Percentiles rank a stretch among this genome's conserved stretches.
phyloP scores from a whole-genome alignment of 2,888 invertebrate species.

The Scaptomyza cyrtandrae region DNA sequence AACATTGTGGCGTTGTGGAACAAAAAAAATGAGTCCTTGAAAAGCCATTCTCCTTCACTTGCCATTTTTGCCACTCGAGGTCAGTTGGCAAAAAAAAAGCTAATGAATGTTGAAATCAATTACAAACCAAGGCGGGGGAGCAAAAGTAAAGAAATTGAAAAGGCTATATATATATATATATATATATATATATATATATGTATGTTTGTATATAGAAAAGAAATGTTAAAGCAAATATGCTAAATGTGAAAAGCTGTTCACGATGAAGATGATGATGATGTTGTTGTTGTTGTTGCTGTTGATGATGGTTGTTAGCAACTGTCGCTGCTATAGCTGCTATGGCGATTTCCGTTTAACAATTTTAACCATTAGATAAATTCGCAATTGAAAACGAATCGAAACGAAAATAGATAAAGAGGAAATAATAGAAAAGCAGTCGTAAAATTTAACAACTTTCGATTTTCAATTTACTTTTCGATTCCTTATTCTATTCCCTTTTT shows the following conservation, averaged over 20 bases:
- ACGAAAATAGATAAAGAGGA: conserved; percentile 6
- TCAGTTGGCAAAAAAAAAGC: conserved; percentile 49
- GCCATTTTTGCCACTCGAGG: conserved; percentile 16
- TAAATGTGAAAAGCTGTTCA: conserved; percentile 40
- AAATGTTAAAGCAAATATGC: conserved; percentile 71
- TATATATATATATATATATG: not conserved
- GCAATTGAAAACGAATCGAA: conserved; percentile 11
- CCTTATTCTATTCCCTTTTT: not conserved
- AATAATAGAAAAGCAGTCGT: conserved; percentile 38
- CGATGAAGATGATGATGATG: conserved; percentile 5
- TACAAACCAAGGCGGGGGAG: conserved; percentile 45
- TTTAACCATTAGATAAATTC: conserved; percentile 38
- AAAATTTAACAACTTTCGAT: conserved; percentile 83
- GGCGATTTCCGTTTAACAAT: conserved; percentile 63
- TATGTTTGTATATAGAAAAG: not conserved
- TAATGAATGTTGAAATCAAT: conserved; percentile 77
- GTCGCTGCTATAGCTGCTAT: conserved; percentile 12
- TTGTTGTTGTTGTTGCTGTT: conserved; percentile 16
- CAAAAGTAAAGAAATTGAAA: conserved; percentile 19
- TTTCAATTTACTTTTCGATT: conserved; percentile 72
- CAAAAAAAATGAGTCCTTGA: conserved; percentile 25
- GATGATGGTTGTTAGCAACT: conserved; percentile 14
- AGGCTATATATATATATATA: not conserved
- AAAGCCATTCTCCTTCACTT: not conserved
- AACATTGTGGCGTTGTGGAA: conserved; percentile 48